These are phyloP conservation scores for Harpagoxenus sublaevis DNA, from an alignment of 2,888 invertebrate species.

Conservation along the genomic window DNA sequence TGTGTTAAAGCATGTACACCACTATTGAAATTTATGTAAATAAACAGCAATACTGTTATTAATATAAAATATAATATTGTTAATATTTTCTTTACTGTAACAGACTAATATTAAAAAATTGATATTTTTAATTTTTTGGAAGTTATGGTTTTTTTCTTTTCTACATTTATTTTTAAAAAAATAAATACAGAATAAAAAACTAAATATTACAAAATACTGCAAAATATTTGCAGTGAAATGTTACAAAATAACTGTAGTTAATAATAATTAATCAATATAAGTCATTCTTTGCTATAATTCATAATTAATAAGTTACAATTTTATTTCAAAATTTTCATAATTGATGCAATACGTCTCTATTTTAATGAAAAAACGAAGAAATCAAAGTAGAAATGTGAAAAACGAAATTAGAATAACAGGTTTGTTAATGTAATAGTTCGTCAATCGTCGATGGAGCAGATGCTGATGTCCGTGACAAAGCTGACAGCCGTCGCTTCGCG, in stretches of 20 bases:
- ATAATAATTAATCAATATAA: background rate
- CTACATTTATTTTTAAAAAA: background rate
- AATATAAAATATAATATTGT: background rate
- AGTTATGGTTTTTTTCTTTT: background rate
- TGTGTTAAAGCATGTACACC: background rate
- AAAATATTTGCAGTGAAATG: background rate
- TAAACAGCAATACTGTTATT: background rate
- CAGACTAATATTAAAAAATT: background rate
- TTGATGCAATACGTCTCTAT: background rate
- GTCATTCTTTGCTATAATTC: too few species aligned
- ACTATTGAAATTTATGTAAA: background rate
- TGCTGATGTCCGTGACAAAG: constrained; percentile 47
- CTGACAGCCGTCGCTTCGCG: constrained; percentile 84
- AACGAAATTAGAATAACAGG: constrained; percentile 57
- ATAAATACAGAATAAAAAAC: background rate
- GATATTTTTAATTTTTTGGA: background rate
- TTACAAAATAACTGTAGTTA: background rate
- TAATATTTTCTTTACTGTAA: background rate
- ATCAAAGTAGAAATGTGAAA: background rate
- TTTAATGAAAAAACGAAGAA: background rate
- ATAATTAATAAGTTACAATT: background rate
- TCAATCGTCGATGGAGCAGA: constrained; percentile 67
- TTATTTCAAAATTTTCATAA: constrained; percentile 13
- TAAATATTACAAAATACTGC: background rate
- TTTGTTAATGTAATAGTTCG: constrained; percentile 52